Evolutionary conservation across 2,113 vertebrate genomes (phyloP).

Genomic region (Oryctolagus cuniculus): mOryCun1.1 NC_091440.1:103032501-103033000

Average conservation of each 20-base stretch:
- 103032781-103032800: background rate
- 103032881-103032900: background rate
- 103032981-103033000: background rate
- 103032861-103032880: background rate
- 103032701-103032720: too few relatives aligned
- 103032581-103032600: too few relatives aligned
- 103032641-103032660: too few relatives aligned
- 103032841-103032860: background rate
- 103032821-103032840: background rate
- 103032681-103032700: too few relatives aligned
- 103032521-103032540: too few relatives aligned
- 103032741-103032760: background rate
- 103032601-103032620: too few relatives aligned
- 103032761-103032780: background rate
- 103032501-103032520: too few relatives aligned
- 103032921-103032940: background rate
- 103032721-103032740: too few relatives aligned
- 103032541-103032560: too few relatives aligned
- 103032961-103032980: background rate
- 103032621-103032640: too few relatives aligned
- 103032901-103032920: background rate
- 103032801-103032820: background rate
- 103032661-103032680: too few relatives aligned
- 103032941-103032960: background rate
- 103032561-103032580: too few relatives aligned